A percentile compares a stretch with the other conserved stretches of the same genome.
Evolutionary conservation across 2,797 vertebrate species (phyloP).

Genomic region (Paedocypris micromegethes): DNA sequence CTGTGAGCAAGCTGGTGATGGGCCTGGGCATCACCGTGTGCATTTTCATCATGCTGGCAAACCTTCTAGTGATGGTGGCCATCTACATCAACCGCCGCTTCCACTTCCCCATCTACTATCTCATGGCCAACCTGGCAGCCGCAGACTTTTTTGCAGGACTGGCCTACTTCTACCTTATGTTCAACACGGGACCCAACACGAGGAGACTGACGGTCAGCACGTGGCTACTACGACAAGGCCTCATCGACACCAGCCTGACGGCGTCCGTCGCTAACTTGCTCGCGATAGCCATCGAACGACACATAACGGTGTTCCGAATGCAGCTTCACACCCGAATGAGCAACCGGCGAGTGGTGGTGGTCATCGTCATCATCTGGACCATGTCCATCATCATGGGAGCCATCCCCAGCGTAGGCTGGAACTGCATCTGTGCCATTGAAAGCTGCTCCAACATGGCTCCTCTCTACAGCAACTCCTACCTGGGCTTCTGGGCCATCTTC

Average conservation of each 20-base stretch:
- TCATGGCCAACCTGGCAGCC: slow-evolving; percentile 98
- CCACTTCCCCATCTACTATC: slow-evolving; percentile 99
- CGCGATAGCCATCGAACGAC: slow-evolving; percentile 95
- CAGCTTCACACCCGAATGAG: slow-evolving; percentile 98
- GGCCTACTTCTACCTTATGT: slow-evolving; percentile 99
- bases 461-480: slow-evolving; percentile 95
- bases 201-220: slow-evolving; percentile 90
- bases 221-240: slow-evolving; percentile 93
- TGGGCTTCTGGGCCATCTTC: slow-evolving; percentile 98
- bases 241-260: slow-evolving; percentile 95
- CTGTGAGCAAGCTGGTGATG: slow-evolving; percentile 96
- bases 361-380: slow-evolving; percentile 98
- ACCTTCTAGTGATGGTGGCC: slow-evolving; percentile 96
- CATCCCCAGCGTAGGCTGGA: slow-evolving; percentile 97
- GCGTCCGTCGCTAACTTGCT: slow-evolving; percentile 94
- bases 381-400: slow-evolving; percentile 97
- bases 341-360: slow-evolving; percentile 92
- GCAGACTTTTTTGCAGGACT: slow-evolving; percentile 98
- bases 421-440: slow-evolving; percentile 88
- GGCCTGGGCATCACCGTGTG: slow-evolving; percentile 97
- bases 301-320: slow-evolving; percentile 98
- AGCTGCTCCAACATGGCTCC: slow-evolving; percentile 98
- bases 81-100: slow-evolving; percentile 98
- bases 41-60: slow-evolving; percentile 98
- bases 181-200: slow-evolving; percentile 98